Conservation (phyloP, 2,797 vertebrate species). For the Spondyliosoma cantharus region DNA sequence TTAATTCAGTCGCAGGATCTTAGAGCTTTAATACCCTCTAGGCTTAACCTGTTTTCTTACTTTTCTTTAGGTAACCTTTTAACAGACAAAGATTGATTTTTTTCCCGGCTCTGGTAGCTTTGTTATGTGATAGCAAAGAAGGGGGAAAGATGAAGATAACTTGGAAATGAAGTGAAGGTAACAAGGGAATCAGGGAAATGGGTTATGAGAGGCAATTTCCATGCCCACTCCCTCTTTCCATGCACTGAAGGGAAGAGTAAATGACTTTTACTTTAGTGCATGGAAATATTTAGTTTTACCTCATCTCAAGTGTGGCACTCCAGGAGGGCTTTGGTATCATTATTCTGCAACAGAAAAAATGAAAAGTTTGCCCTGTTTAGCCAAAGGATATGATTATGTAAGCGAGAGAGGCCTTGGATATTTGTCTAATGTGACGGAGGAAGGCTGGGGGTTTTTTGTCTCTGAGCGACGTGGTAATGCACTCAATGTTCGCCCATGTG, state of each 20-base stretch:
- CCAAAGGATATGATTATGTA: slow-evolving; percentile 51
- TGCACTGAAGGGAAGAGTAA: slow-evolving; percentile 46
- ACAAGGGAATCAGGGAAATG: slow-evolving; percentile 71
- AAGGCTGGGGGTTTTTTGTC: slow-evolving; percentile 39
- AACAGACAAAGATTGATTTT: slow-evolving; percentile 69
- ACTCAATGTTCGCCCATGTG: slow-evolving; percentile 28
- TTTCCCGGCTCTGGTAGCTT: slow-evolving; percentile 45
- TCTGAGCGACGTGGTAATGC: slow-evolving; percentile 25
- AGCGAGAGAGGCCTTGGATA: slow-evolving; percentile 39
- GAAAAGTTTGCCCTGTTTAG: slow-evolving; percentile 37
- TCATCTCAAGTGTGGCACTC: slow-evolving; percentile 27
- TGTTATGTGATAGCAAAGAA: slow-evolving; percentile 49
- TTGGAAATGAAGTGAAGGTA: slow-evolving; percentile 70
- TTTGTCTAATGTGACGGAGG: slow-evolving; percentile 51
- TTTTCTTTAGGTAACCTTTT: slow-evolving; percentile 72
- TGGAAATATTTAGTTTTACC: slow-evolving; percentile 62
- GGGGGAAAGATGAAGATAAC: slow-evolving; percentile 58
- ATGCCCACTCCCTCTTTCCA: slow-evolving; percentile 45
- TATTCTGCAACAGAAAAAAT: slow-evolving; percentile 2
- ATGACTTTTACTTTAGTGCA: slow-evolving; percentile 55
- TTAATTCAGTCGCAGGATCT: slow-evolving; percentile 62
- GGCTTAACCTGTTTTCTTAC: slow-evolving; percentile 73
- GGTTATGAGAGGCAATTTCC: slow-evolving; percentile 67
- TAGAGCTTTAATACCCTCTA: slow-evolving; percentile 60
- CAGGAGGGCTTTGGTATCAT: slow-evolving; percentile 1